Evolutionary conservation across 2,888 invertebrate genomes (phyloP).

Genomic region (Pardosa pseudoannulata): DNA sequence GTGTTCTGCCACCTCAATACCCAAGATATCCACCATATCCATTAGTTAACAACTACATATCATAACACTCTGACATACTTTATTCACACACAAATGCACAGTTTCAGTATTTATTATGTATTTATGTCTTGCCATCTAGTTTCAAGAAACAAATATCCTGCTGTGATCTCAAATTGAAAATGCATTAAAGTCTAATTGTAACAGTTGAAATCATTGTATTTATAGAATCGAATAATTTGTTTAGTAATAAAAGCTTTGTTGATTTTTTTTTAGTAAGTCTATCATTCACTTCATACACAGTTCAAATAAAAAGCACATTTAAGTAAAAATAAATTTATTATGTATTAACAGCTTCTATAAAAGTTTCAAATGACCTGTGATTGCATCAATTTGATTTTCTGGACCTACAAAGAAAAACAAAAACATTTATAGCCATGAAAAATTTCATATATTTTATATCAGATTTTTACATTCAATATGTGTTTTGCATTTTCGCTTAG

Average conservation of each 20-base stretch:
- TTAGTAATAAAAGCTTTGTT: background rate
- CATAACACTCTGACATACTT: background rate
- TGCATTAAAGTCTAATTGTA: no score
- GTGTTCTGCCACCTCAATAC: constrained; percentile 41
- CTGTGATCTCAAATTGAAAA: background rate
- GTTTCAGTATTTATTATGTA: background rate
- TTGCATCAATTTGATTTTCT: constrained; percentile 67
- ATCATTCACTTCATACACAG: background rate
- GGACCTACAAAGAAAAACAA: constrained; percentile 43
- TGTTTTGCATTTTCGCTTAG: no score
- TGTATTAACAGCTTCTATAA: constrained; percentile 30
- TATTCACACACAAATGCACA: background rate
- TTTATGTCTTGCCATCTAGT: background rate
- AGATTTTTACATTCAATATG: no score
- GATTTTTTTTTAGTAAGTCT: background rate
- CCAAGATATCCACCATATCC: constrained; percentile 51
- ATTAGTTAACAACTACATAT: constrained; percentile 48
- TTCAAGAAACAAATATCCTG: background rate
- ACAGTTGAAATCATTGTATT: background rate
- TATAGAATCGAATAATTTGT: background rate
- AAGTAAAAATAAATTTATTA: background rate
- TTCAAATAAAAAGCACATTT: background rate
- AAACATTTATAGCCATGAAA: no score
- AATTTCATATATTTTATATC: no score
- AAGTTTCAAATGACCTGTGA: constrained; percentile 74